phyloP scores from a whole-genome alignment of 2,113 vertebrate species.

The Scartelaos histophorus region DNA sequence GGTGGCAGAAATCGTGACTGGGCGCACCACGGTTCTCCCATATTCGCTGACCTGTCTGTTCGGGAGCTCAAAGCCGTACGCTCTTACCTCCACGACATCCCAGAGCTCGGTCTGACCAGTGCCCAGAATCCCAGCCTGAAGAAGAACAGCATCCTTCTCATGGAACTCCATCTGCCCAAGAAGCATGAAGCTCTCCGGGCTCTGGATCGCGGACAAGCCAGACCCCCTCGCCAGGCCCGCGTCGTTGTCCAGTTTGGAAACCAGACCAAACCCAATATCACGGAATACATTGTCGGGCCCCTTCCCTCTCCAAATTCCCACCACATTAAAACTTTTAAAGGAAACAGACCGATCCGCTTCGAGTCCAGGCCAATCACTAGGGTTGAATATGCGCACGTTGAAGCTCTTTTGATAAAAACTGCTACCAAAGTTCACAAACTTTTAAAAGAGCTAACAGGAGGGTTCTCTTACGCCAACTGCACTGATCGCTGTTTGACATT shows the following conservation, averaged over 20 bases:
- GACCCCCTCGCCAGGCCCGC: constrained; percentile 79
- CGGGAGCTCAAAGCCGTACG: constrained; percentile 78
- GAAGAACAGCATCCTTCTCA: constrained; percentile 86
- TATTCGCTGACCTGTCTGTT: constrained; percentile 84
- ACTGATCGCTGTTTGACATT: constrained; percentile 79
- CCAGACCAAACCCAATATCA: constrained; percentile 81
- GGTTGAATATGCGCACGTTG: constrained; percentile 75
- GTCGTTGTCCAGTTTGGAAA: constrained; percentile 84
- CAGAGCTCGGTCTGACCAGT: constrained; percentile 74
- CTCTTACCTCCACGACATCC: constrained; percentile 75
- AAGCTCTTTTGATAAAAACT: constrained; percentile 42
- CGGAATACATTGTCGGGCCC: constrained; percentile 83
- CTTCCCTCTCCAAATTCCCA: constrained; percentile 78
- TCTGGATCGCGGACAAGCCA: constrained; percentile 73
- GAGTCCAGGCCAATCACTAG: constrained; percentile 75
- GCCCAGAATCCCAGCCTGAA: constrained; percentile 51
- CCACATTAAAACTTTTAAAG: constrained; percentile 46
- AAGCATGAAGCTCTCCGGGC: constrained; percentile 81
- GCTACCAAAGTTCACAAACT: constrained; percentile 71
- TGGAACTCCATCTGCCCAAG: constrained; percentile 84
- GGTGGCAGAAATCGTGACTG: constrained; percentile 62
- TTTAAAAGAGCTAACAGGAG: constrained; percentile 75
- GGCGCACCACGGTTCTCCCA: constrained; percentile 75
- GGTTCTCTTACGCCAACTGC: constrained; percentile 81
- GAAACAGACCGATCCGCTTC: constrained; percentile 60